These are phyloP conservation scores for Eupithecia insigniata DNA, from an alignment of 2,888 invertebrate genomes.

Conservation along the genomic window DNA sequence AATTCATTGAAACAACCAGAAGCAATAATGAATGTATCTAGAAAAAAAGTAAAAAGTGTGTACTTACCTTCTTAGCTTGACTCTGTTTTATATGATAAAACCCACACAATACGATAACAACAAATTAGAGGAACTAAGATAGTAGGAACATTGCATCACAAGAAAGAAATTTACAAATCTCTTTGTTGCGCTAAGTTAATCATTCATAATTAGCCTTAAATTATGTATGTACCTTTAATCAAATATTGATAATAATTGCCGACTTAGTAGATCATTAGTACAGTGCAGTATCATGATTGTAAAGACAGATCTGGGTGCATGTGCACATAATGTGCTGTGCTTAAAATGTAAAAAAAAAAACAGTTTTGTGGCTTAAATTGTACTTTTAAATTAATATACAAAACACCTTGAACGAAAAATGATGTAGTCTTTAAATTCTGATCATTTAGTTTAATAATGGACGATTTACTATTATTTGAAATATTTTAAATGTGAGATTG, in stretches of 20 bases:
- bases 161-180: background rate
- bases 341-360: too few relatives aligned
- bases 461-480: background rate
- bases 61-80: too few relatives aligned
- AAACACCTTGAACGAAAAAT: too few relatives aligned
- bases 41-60: too few relatives aligned
- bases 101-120: background rate
- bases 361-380: too few relatives aligned
- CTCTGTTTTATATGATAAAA: too few relatives aligned
- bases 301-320: too few relatives aligned
- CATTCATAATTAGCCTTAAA: background rate
- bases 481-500: slow-evolving; percentile 12
- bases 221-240: background rate
- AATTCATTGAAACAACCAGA: background rate
- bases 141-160: background rate
- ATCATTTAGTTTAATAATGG: background rate
- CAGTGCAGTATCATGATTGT: too few relatives aligned
- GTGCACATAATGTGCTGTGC: too few relatives aligned
- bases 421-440: background rate
- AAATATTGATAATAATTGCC: too few relatives aligned
- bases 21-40: background rate
- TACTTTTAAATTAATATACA: too few relatives aligned
- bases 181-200: background rate
- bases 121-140: background rate
- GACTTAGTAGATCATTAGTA: background rate